Evolutionary conservation across 2,888 invertebrate species (phyloP).

Genomic region (Sturmia bella): DNA sequence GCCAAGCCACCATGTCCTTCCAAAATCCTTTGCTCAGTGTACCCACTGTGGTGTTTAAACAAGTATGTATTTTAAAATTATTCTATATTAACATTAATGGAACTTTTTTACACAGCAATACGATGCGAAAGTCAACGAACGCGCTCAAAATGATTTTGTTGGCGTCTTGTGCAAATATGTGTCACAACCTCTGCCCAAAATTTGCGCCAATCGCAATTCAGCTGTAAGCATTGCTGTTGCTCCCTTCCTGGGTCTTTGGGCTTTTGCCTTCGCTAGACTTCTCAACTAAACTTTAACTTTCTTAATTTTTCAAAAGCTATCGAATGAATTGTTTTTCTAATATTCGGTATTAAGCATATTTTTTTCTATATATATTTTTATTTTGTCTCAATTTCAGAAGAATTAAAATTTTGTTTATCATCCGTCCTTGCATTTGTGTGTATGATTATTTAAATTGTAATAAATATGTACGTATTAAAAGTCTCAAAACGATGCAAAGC

Average conservation of each 20-base stretch:
- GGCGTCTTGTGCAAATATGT: constrained; percentile 83
- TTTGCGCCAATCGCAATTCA: constrained; percentile 75
- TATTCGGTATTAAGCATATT: constrained; percentile 26
- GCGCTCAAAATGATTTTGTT: constrained; percentile 84
- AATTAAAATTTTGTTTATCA: constrained; percentile 39
- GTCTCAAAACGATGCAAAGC: constrained; percentile 16
- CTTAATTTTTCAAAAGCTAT: constrained; percentile 1
- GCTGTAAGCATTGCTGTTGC: constrained; percentile 73
- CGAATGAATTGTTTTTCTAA: neutral
- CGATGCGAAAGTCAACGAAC: constrained; percentile 83
- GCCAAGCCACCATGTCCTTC: constrained; percentile 84
- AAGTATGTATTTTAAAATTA: constrained; percentile 82
- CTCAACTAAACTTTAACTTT: constrained; percentile 60
- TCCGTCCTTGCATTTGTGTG: constrained; percentile 53
- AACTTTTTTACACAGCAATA: constrained; percentile 82
- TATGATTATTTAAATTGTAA: neutral
- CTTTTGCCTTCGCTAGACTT: constrained; percentile 73
- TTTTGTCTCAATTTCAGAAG: constrained; percentile 54
- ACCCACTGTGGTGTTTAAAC: constrained; percentile 86
- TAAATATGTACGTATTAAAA: constrained; percentile 24
- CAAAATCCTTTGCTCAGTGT: constrained; percentile 85
- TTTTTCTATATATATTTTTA: neutral
- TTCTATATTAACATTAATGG: too few species aligned
- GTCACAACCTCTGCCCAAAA: constrained; percentile 77
- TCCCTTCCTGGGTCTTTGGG: constrained; percentile 74